Base-by-base conservation (phyloP, 1,140 invertebrate species). In the Tetramorium parvispinum region DNA sequence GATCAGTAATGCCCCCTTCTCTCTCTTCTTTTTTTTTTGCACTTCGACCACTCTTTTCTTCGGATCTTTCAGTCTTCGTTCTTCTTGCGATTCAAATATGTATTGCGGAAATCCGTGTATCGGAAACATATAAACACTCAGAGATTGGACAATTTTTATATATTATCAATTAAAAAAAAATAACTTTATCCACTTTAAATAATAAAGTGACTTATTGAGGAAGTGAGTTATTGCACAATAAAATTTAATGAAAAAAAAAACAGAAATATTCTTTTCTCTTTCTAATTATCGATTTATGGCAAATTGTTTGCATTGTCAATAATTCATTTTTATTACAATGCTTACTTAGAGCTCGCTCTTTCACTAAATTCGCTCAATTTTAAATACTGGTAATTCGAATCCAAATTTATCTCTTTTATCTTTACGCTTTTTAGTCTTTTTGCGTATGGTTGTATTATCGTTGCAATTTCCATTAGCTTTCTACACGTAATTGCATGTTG, bases 301-400 rank as follows among this genome's bases (percentile, higher is more conserved):
- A 68, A 49, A 68, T 24, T 68, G 37, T 37, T n/a, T 21, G 37
- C 32, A 40, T 4, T 1, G 13, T 0, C 40, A n/a, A 32, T 49
- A 71, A 71, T 71, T 71, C 16, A 51, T 71, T 49, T 51, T 71
- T 71, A 32, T 71, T 51, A 16, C 32, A 76, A 76, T 59, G 37
- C 8, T 71, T 68, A 68, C 37, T 66, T 68, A 68, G 11, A 68
- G 3, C 3, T 73, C 11, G 24, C 13, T 27, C 43, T 24, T 24
- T 70, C 21, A 40, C 3, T 11, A 18, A 49, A 68, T 68, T 68
- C 37, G 13, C 4, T 66, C 40, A 46, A 68, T 21, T 49, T 68
- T 10, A 49, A 68, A 27, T 68, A 49, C 49, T 24, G 65, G 11
- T 68, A 49, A 55, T 75, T 75, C 6, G 18, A 27, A 43, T 32